These are phyloP conservation scores for Danio aesculapii DNA, from an alignment of 2,797 vertebrate species.

Conservation along the genomic window DNA sequence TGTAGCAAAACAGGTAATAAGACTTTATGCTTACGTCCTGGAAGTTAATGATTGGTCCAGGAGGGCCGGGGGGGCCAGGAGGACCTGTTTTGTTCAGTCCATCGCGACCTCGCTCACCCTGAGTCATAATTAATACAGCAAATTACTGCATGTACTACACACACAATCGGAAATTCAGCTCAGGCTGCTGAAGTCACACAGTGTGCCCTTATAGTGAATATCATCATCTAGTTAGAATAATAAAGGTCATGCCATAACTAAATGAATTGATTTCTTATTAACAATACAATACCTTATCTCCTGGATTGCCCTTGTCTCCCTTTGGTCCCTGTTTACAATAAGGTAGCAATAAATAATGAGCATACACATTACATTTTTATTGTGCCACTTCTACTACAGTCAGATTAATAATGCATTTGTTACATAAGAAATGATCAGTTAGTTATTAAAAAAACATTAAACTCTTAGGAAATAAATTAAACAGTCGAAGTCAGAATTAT, in stretches of 20 bases:
- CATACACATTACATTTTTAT: background rate
- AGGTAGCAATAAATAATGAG: background rate
- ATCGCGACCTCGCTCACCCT: constrained; percentile 87
- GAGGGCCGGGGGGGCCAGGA: constrained; percentile 85
- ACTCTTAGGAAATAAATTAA: too few species aligned
- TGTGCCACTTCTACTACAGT: background rate
- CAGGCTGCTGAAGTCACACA: background rate
- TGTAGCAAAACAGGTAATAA: constrained; percentile 37
- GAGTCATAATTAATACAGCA: constrained; percentile 19
- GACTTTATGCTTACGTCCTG: constrained; percentile 72
- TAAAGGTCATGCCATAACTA: background rate
- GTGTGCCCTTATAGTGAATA: background rate
- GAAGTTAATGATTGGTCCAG: constrained; percentile 75
- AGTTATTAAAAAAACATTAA: background rate
- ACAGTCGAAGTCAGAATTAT: too few species aligned
- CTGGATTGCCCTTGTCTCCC: constrained; percentile 81
- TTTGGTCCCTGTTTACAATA: constrained; percentile 74
- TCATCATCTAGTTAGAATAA: background rate
- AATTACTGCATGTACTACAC: background rate
- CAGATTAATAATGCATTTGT: background rate
- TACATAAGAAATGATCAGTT: background rate
- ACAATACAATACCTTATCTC: constrained; percentile 74
- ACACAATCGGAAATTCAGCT: background rate
- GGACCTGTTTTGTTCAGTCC: constrained; percentile 81
- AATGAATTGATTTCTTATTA: background rate